These are phyloP conservation scores for Scytalopus superciliaris DNA, from an alignment of 2,113 vertebrate species.

Conservation along the genomic window DNA sequence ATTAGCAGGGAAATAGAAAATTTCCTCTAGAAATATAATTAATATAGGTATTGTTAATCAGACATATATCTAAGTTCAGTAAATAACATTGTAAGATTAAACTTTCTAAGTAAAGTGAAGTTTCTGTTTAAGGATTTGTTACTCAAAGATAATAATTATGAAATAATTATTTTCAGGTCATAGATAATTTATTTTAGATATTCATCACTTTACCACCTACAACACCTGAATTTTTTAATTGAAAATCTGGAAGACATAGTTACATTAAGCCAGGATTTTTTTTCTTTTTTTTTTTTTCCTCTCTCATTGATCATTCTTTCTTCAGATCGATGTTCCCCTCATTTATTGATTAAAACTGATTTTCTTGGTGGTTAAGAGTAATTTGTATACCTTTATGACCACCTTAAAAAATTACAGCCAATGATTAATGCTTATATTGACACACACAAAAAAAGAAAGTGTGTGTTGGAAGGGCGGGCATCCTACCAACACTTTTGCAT, in stretches of 20 bases:
- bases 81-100: neutral
- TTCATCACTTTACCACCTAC: neutral
- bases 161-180: neutral
- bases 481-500: neutral
- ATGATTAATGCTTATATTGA: neutral
- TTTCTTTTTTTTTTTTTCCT: neutral
- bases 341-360: neutral
- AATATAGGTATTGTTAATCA: neutral
- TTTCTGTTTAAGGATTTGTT: neutral
- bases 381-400: neutral
- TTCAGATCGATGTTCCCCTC: neutral
- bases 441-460: neutral
- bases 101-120: neutral
- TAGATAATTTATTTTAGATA: neutral
- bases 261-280: neutral
- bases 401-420: neutral
- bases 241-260: neutral
- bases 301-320: neutral
- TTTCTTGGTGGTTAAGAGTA: neutral
- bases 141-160: neutral
- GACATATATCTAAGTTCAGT: neutral
- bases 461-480: neutral
- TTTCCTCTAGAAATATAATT: neutral
- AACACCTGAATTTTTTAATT: neutral
- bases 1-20: neutral